Evolutionary conservation across 2,113 vertebrate species (phyloP).

Genomic region (Chaetorhynchus papuensis): DNA sequence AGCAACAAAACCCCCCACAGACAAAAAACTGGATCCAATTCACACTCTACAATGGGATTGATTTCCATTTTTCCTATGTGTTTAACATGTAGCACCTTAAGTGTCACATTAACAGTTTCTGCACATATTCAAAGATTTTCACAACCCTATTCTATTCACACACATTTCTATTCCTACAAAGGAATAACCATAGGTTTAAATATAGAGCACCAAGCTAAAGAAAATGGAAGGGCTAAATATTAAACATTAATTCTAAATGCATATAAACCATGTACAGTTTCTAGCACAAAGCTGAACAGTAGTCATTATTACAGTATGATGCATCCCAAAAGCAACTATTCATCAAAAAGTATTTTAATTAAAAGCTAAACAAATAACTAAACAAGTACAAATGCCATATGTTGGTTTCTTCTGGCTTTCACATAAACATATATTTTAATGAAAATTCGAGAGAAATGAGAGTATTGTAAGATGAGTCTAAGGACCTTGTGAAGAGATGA

Average conservation of each 20-base stretch:
- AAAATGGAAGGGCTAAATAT: not conserved
- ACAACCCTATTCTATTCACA: not conserved
- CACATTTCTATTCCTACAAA: not conserved
- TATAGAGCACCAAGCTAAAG: not conserved
- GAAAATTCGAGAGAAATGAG: not conserved
- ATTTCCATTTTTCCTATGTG: not conserved
- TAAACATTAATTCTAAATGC: not conserved
- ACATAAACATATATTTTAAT: not conserved
- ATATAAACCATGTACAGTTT: not conserved
- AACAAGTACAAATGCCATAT: not conserved
- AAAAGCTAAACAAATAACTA: not conserved
- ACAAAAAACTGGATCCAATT: not conserved
- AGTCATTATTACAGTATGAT: not conserved
- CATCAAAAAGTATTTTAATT: not conserved
- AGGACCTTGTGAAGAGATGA: not conserved
- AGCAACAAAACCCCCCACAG: not conserved
- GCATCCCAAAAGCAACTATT: not conserved
- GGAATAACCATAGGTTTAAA: not conserved
- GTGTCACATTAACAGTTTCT: not conserved
- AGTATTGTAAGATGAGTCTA: not conserved
- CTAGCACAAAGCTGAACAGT: not conserved
- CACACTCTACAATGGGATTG: not conserved
- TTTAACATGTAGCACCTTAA: not conserved
- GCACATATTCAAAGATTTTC: not conserved
- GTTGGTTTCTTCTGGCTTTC: not conserved